Evolutionary conservation across 2,888 invertebrate species (phyloP).

Genomic region (Blastobasis lacticolella): DNA sequence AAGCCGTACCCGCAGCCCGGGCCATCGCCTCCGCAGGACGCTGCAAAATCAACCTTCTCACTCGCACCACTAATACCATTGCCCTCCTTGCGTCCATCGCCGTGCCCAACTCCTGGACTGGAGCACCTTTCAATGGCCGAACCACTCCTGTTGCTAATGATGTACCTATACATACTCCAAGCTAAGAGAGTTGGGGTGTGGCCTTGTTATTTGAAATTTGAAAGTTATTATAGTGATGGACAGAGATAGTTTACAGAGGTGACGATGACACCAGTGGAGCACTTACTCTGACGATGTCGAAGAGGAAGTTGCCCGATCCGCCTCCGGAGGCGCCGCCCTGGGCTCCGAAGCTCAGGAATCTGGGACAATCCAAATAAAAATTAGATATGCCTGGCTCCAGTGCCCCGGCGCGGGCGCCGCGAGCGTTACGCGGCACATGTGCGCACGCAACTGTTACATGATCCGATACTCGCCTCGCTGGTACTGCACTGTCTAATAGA

Average conservation of each 20-base stretch:
- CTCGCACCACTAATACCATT: slow-evolving; percentile 19
- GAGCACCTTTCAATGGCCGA: too few species aligned
- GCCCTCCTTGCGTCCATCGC: too few species aligned
- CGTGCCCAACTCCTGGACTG: too few species aligned
- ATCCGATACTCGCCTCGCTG: slow-evolving; percentile 14
- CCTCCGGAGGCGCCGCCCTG: slow-evolving; percentile 72
- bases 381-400: too few species aligned
- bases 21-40: slow-evolving; percentile 87
- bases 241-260: not conserved
- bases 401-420: too few species aligned
- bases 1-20: slow-evolving; percentile 84
- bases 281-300: slow-evolving; percentile 92
- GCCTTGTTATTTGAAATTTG: not conserved
- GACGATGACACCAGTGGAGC: slow-evolving; percentile 1
- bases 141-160: too few species aligned
- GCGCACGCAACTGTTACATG: slow-evolving; percentile 30
- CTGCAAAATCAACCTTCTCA: slow-evolving; percentile 61
- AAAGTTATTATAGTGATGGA: not conserved
- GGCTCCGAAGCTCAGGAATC: slow-evolving; percentile 79
- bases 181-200: not conserved
- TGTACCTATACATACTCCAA: too few species aligned
- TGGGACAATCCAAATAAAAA: slow-evolving; percentile 22
- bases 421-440: too few species aligned
- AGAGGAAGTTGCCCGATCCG: slow-evolving; percentile 90
- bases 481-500: slow-evolving; percentile 21